Conservation (phyloP, 2,113 vertebrate species). For the Forbesichthys agassizii region DNA sequence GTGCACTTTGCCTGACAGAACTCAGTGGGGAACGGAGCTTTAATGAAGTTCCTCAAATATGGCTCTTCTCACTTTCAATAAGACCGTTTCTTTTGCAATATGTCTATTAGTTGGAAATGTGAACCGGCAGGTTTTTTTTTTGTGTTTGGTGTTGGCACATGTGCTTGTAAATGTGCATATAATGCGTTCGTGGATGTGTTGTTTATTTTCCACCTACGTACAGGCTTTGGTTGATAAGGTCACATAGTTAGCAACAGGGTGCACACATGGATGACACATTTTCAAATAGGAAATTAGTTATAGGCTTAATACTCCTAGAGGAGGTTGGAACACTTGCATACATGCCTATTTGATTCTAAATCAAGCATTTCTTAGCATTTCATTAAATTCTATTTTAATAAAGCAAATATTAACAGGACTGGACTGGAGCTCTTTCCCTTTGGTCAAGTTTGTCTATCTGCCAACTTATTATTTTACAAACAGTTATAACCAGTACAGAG, state of each 20-base stretch:
- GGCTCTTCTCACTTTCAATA: constrained; percentile 57
- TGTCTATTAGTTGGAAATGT: constrained; percentile 55
- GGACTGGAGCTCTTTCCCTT: too few species aligned
- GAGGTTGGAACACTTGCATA: too few species aligned
- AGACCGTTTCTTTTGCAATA: constrained; percentile 59
- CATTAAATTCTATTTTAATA: too few species aligned
- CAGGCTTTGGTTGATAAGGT: not conserved
- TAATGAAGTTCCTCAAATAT: constrained; percentile 76
- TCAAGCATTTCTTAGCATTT: too few species aligned
- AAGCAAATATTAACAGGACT: too few species aligned
- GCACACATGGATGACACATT: not conserved
- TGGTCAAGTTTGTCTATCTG: too few species aligned
- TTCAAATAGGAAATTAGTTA: too few species aligned
- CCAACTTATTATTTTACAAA: too few species aligned
- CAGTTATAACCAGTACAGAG: too few species aligned
- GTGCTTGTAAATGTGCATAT: constrained; percentile 11
- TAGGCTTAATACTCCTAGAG: too few species aligned
- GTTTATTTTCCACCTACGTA: not conserved
- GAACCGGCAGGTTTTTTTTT: constrained; percentile 42
- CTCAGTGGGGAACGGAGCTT: constrained; percentile 65
- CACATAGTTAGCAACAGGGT: too few species aligned
- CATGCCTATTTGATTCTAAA: too few species aligned
- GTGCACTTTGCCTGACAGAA: constrained; percentile 65
- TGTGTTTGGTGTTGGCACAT: constrained; percentile 15
- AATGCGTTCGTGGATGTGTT: constrained; percentile 1